Evolutionary conservation across 1,140 invertebrate species (phyloP).

Genomic region (Semibalanus balanoides): DNA sequence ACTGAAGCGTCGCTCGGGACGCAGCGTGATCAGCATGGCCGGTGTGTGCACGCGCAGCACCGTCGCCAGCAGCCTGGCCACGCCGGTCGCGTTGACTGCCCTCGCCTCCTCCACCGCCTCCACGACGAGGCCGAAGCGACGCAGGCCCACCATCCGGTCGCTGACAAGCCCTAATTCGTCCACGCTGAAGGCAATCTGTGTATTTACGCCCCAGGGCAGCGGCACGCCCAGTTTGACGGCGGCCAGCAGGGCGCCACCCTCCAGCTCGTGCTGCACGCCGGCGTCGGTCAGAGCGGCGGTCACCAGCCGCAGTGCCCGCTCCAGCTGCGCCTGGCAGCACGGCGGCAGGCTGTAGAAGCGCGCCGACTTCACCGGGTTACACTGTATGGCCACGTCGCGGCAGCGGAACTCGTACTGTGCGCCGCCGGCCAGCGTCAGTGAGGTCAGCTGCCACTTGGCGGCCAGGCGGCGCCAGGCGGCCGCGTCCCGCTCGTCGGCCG

Average conservation of each 20-base stretch:
- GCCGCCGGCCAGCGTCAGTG: slow-evolving; percentile 15
- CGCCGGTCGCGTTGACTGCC: not conserved
- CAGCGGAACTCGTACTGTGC: slow-evolving; percentile 19
- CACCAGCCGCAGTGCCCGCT: slow-evolving; percentile 12
- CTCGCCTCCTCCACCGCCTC: slow-evolving; percentile 8
- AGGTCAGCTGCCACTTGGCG: slow-evolving; percentile 19
- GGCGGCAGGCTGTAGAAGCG: slow-evolving; percentile 15
- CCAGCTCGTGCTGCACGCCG: slow-evolving; percentile 22
- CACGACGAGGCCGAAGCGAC: slow-evolving; percentile 15
- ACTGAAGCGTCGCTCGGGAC: slow-evolving; percentile 6
- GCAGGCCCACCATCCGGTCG: slow-evolving; percentile 8
- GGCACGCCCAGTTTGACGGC: slow-evolving; percentile 25
- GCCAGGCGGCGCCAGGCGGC: slow-evolving; percentile 18
- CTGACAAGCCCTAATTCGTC: not conserved
- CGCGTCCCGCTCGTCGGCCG: slow-evolving; percentile 4
- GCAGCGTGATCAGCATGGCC: slow-evolving; percentile 7
- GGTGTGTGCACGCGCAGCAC: slow-evolving; percentile 9
- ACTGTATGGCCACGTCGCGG: slow-evolving; percentile 17
- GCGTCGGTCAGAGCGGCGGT: slow-evolving; percentile 10
- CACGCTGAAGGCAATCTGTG: slow-evolving; percentile 18
- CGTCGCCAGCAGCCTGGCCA: not conserved
- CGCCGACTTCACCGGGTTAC: slow-evolving; percentile 7
- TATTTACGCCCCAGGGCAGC: slow-evolving; percentile 26
- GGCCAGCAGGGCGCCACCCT: slow-evolving; percentile 23
- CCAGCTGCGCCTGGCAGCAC: slow-evolving; percentile 21